Percentiles rank a stretch among this genome's conserved stretches.
Evolutionary conservation across 2,113 vertebrate genomes (phyloP).

Genomic region (Rhipidura dahli): DNA sequence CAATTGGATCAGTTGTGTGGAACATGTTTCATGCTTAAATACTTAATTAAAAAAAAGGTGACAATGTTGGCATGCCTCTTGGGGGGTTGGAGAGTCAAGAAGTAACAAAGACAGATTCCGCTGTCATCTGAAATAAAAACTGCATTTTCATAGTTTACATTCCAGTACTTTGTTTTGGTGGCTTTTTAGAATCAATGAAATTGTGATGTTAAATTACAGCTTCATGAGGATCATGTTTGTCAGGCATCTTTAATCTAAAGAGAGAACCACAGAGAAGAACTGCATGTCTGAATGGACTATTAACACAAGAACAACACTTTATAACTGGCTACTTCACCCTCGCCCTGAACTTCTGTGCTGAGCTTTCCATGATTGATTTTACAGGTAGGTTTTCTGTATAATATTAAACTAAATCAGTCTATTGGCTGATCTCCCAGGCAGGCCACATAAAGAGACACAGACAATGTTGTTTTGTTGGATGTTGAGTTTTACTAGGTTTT

Average conservation of each 20-base stretch:
- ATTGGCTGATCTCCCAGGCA: background rate
- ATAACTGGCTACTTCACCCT: background rate
- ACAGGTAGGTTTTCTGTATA: conserved; percentile 22
- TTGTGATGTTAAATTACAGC: background rate
- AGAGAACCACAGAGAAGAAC: background rate
- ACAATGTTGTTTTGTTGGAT: background rate
- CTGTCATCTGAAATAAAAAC: background rate
- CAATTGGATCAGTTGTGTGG: background rate
- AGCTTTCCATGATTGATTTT: conserved; percentile 23
- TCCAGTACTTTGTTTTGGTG: background rate
- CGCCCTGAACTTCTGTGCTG: background rate
- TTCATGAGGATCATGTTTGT: background rate
- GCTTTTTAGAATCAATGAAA: background rate
- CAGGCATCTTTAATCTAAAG: background rate
- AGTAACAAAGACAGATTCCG: background rate
- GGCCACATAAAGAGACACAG: background rate
- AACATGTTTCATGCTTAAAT: background rate
- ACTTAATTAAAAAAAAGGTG: background rate
- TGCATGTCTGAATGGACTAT: background rate
- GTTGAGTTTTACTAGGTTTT: background rate
- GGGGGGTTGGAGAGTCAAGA: background rate
- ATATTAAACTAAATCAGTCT: background rate
- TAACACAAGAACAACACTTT: background rate
- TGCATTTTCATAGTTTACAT: background rate
- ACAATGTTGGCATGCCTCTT: background rate